Percentiles rank a stretch among this genome's conserved stretches.
These are phyloP conservation scores for Syrphus vitripennis DNA, from an alignment of 2,888 invertebrate species.

Conservation along the genomic window DNA sequence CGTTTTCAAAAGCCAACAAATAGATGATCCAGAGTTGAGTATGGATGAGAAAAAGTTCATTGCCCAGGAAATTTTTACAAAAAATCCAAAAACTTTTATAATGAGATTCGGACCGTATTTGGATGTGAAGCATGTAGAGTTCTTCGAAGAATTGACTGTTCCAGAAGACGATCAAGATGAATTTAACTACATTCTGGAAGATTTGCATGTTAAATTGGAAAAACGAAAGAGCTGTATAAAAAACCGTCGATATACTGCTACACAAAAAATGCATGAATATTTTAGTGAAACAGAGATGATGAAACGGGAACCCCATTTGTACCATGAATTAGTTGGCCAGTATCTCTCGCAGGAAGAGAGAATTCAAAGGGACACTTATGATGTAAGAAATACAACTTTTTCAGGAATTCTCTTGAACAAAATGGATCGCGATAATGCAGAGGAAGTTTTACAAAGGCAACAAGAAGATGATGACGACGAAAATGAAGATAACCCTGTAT, in stretches of 20 bases:
- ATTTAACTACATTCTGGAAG: conserved; percentile 85
- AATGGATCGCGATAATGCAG: conserved; percentile 88
- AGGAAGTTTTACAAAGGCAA: conserved; percentile 81
- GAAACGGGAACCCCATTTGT: conserved; percentile 93
- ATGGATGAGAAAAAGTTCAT: conserved; percentile 87
- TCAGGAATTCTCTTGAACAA: conserved; percentile 91
- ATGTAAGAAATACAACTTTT: conserved; percentile 84
- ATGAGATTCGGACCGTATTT: conserved; percentile 89
- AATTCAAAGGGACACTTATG: conserved; percentile 84
- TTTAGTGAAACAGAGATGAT: conserved; percentile 97
- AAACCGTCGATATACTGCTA: conserved; percentile 91
- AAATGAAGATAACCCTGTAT: conserved; percentile 72
- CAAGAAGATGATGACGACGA: conserved; percentile 78
- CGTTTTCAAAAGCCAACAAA: conserved; percentile 91
- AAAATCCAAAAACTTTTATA: conserved; percentile 88
- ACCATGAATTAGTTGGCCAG: conserved; percentile 94
- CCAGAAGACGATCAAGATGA: conserved; percentile 81
- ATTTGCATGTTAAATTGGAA: conserved; percentile 83
- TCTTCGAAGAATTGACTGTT: conserved; percentile 83
- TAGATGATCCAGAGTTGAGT: conserved; percentile 88
- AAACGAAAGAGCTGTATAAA: conserved; percentile 84
- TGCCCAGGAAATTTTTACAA: conserved; percentile 84
- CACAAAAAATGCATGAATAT: conserved; percentile 86
- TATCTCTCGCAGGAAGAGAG: conserved; percentile 91
- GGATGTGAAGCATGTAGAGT: conserved; percentile 85